These are phyloP conservation scores for Agonopterix heracliana DNA, from an alignment of 2,888 invertebrate species.

Conservation along the genomic window DNA sequence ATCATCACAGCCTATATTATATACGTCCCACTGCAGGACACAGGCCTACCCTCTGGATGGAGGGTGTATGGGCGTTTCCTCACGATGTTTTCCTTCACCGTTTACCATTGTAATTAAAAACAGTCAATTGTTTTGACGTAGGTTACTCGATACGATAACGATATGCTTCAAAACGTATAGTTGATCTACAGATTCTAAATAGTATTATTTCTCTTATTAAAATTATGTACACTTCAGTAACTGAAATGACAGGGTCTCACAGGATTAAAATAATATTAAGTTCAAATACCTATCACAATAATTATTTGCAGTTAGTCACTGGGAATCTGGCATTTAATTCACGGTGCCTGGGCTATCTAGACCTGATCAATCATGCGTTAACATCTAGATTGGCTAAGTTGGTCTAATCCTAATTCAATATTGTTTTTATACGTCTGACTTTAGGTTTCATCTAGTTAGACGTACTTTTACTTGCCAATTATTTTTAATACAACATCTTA, in stretches of 20 bases:
- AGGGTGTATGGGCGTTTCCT: too few relatives aligned
- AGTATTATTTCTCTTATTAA: too few relatives aligned
- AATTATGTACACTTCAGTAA: neutral
- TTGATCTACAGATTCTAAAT: too few relatives aligned
- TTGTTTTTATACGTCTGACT: conserved; percentile 53
- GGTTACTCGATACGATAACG: too few relatives aligned
- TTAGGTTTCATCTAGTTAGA: conserved; percentile 27
- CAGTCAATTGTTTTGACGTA: too few relatives aligned
- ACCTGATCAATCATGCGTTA: conserved; percentile 65
- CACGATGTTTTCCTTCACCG: too few relatives aligned
- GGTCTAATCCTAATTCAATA: conserved; percentile 69
- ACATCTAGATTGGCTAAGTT: conserved; percentile 69
- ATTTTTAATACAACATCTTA: conserved; percentile 66
- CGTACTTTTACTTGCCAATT: conserved; percentile 64
- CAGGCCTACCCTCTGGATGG: too few relatives aligned
- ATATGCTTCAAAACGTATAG: too few relatives aligned
- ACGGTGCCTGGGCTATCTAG: conserved; percentile 40
- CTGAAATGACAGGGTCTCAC: conserved; percentile 7
- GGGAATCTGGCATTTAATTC: conserved; percentile 74
- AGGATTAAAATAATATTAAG: conserved; percentile 19
- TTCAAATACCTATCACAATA: conserved; percentile 14
- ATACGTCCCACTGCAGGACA: too few relatives aligned
- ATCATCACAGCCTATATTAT: too few relatives aligned
- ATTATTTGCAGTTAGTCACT: conserved; percentile 46
- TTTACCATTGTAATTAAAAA: too few relatives aligned